Conservation (phyloP, 2,113 vertebrate genomes). For the Indicator indicator region DNA sequence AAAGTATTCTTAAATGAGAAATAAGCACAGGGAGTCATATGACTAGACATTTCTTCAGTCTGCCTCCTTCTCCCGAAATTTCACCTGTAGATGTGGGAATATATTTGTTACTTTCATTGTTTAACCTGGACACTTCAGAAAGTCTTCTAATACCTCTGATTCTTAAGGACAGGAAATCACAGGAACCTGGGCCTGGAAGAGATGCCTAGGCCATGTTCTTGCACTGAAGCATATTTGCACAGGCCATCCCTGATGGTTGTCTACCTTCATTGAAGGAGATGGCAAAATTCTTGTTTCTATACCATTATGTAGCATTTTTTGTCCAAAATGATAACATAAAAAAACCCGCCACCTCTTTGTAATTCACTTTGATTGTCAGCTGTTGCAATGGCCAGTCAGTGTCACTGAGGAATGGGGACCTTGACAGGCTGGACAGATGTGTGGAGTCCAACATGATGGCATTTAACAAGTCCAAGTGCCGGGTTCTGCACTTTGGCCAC, state of each 20-base stretch:
- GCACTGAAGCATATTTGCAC: neutral
- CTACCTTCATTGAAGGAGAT: neutral
- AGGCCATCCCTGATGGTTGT: neutral
- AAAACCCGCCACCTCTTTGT: neutral
- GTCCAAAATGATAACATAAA: neutral
- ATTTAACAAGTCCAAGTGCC: too few relatives aligned
- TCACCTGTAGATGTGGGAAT: neutral
- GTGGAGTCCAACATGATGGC: too few relatives aligned
- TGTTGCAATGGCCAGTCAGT: neutral
- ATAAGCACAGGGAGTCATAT: neutral
- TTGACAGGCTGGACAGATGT: too few relatives aligned
- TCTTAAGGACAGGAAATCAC: neutral
- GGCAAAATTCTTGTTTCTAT: neutral
- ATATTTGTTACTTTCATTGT: neutral
- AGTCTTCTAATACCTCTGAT: neutral
- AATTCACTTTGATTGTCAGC: neutral
- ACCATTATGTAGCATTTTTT: rapidly evolving
- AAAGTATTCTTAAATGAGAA: neutral
- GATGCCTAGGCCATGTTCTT: neutral
- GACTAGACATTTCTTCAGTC: neutral
- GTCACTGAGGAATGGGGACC: neutral
- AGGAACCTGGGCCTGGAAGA: neutral
- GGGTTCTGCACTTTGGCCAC: too few relatives aligned
- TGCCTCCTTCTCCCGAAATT: neutral
- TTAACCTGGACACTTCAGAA: neutral